A percentile compares a stretch with the other conserved stretches of the same genome.
Evolutionary conservation across 2,797 vertebrate genomes (phyloP).

Genomic region (Decapterus maruadsi): DNA sequence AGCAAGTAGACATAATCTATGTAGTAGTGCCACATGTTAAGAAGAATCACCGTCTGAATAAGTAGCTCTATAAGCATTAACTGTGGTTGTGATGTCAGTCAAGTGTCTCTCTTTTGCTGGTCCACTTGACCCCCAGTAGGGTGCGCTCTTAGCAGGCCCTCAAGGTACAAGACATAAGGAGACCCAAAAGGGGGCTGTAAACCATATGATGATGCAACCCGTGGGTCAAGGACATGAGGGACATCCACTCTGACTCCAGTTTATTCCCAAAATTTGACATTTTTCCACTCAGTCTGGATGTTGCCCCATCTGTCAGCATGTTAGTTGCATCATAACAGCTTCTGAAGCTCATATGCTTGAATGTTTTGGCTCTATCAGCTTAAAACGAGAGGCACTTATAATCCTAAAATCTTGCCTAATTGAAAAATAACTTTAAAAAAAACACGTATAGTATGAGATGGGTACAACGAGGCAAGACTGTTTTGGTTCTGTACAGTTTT

Average conservation of each 20-base stretch:
- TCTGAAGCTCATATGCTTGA: conserved; percentile 67
- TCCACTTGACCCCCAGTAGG: conserved; percentile 83
- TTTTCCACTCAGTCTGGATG: conserved; percentile 58
- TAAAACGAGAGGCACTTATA: conserved; percentile 60
- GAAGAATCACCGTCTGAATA: conserved; percentile 37
- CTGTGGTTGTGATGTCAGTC: conserved; percentile 74
- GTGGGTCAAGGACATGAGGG: conserved; percentile 62
- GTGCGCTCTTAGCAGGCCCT: conserved; percentile 79
- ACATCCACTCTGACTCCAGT: conserved; percentile 61
- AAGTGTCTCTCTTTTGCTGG: conserved; percentile 82
- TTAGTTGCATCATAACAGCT: conserved; percentile 78
- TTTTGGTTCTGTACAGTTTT: conserved; percentile 34
- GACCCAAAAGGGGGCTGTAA: conserved; percentile 71
- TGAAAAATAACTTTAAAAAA: conserved; percentile 5
- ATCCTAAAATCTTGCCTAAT: conserved; percentile 49
- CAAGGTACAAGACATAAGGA: conserved; percentile 71
- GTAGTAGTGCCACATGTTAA: conserved; percentile 37
- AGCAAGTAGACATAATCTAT: conserved; percentile 43
- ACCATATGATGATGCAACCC: conserved; percentile 81
- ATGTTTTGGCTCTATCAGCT: conserved; percentile 62
- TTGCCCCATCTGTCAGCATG: conserved; percentile 71
- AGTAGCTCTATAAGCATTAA: conserved; percentile 47
- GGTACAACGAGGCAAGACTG: conserved; percentile 40
- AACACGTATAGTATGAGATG: conserved; percentile 13
- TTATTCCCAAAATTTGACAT: not conserved